Evolutionary conservation across 1,140 invertebrate species (phyloP).

Genomic region (Drosophila burlai): DNA sequence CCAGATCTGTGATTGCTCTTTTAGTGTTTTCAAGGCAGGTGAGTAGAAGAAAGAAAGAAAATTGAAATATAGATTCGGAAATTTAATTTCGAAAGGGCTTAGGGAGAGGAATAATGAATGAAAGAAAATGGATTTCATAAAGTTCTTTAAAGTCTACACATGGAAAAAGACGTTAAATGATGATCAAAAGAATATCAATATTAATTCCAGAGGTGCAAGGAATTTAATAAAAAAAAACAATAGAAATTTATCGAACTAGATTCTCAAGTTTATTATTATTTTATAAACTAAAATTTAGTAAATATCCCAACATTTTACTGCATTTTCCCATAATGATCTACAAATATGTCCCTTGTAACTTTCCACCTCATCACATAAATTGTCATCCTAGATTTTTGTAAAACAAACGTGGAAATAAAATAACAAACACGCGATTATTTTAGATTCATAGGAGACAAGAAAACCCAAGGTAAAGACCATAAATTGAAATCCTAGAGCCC

Average conservation of each 20-base stretch:
- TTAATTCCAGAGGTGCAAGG: not conserved
- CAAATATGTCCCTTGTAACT: not conserved
- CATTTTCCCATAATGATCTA: not conserved
- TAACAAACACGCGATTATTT: slow-evolving; percentile 6
- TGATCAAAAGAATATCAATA: not conserved
- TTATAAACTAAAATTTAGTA: no score
- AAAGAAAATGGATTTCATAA: not conserved
- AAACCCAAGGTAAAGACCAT: not conserved
- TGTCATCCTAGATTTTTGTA: slow-evolving; percentile 1
- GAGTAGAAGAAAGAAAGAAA: not conserved
- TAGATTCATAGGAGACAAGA: slow-evolving; percentile 2
- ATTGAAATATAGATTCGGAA: slow-evolving; percentile 29
- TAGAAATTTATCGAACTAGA: no score
- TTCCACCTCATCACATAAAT: slow-evolving; percentile 2
- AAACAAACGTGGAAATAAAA: not conserved
- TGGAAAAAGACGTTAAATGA: not conserved
- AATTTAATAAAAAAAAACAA: not conserved
- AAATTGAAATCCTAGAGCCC: slow-evolving; percentile 26
- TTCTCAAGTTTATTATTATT: no score
- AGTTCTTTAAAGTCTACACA: not conserved
- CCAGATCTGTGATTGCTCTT: slow-evolving; percentile 45
- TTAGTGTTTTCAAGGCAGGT: slow-evolving; percentile 7
- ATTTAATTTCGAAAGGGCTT: slow-evolving; percentile 23
- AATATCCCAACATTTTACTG: no score
- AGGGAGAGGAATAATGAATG: slow-evolving; percentile 1